phyloP scores from a whole-genome alignment of 2,888 invertebrate species.

The Noctua pronuba region DNA sequence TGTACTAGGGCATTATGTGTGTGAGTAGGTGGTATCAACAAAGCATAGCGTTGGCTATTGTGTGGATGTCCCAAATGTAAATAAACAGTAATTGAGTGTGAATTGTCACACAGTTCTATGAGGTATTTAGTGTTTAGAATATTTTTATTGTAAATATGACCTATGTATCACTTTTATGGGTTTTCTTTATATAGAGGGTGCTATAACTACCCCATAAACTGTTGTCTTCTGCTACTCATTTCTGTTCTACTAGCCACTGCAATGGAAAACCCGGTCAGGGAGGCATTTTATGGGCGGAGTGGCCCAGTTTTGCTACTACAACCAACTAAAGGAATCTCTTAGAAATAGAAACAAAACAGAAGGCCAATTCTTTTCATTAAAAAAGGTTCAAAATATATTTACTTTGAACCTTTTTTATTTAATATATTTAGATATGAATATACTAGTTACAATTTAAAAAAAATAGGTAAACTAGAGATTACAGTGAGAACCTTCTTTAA shows the following conservation, averaged over 20 bases:
- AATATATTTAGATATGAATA: no score
- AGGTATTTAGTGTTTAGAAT: constrained; percentile 3
- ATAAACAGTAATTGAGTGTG: constrained; percentile 46
- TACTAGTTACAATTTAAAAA: not conserved
- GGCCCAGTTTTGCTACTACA: not conserved
- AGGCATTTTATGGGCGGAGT: not conserved
- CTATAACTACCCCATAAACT: not conserved
- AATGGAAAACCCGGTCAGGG: not conserved
- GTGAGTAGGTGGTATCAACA: not conserved
- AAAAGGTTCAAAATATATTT: not conserved
- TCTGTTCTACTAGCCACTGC: no score
- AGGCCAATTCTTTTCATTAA: not conserved
- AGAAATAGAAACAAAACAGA: not conserved
- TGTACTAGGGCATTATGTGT: constrained; percentile 6
- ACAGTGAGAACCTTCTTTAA: not conserved
- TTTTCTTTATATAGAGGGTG: not conserved
- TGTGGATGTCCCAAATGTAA: constrained; percentile 32
- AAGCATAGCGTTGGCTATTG: constrained; percentile 27
- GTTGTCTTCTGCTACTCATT: not conserved
- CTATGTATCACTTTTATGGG: not conserved
- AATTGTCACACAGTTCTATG: constrained; percentile 39
- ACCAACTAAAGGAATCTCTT: not conserved
- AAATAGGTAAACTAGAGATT: not conserved
- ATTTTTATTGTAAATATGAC: not conserved
- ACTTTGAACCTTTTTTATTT: no score